phyloP scores from a whole-genome alignment of 2,113 vertebrate genomes.

The Brachirus orientalis region DNA sequence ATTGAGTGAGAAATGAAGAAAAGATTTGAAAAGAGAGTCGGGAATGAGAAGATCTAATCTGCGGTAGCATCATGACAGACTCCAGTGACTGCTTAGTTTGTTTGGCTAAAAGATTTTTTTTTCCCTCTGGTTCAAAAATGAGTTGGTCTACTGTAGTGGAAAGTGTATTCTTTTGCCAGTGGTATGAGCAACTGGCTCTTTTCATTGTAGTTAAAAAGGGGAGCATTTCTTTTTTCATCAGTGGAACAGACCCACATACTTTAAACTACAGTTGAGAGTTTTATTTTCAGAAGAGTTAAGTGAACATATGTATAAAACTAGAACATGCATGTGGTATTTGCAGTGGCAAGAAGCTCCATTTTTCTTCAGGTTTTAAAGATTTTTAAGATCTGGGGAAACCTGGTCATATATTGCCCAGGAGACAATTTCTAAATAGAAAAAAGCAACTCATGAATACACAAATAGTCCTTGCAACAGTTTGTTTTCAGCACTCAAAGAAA shows the following conservation, averaged over 20 bases:
- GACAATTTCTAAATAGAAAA: too few species aligned
- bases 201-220: conserved; percentile 1
- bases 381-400: neutral
- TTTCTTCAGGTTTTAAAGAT: too few species aligned
- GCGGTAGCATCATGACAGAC: conserved; percentile 2
- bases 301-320: neutral
- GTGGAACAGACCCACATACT: neutral
- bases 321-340: too few species aligned
- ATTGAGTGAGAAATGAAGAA: neutral
- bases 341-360: too few species aligned
- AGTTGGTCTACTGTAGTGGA: neutral
- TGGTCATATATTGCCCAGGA: too few species aligned
- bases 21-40: conserved; percentile 14
- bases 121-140: too few species aligned
- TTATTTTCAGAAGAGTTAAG: neutral
- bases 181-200: neutral
- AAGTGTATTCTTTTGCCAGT: neutral
- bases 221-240: too few species aligned
- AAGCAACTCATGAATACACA: too few species aligned
- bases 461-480: too few species aligned
- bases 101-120: neutral
- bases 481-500: too few species aligned
- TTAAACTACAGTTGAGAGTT: neutral
- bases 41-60: neutral
- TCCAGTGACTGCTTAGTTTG: neutral